Evolutionary conservation across 2,888 invertebrate genomes (phyloP), one percentile per base, ranked within the genome.

Genomic region (Platycheirus albimanus): DNA sequence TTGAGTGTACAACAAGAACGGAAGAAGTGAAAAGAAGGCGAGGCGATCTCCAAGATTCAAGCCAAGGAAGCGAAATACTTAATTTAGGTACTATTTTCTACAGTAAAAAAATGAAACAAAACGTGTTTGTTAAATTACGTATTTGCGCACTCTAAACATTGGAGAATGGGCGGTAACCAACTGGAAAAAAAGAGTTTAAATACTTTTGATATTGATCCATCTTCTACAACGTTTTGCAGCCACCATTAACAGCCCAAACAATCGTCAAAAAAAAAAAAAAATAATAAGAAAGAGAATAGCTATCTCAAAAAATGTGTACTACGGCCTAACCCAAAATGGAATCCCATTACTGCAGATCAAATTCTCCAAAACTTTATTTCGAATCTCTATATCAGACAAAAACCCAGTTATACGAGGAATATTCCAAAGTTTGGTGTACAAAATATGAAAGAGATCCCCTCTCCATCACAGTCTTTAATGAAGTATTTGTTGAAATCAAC

Each of bases 1-100:
- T 49, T 38, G 66, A 66, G 38, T 52, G 28, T 41, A 52, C 66
- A 28, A 66, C 52, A 24, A 51, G 49, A 52, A 52, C 43, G 41
- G 66, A 52, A 38, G 28, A 38, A 66, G 30, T 66, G 28, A 66
- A 66, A 43, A 38, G 51, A 66, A 52, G 51, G n/a, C 24, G 51
- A 19, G 15, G 20, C 36, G 41, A 51, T 24, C 24, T 24, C 41
- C 66, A 30, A 20, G 10, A 47, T n/a, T n/a, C n/a, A n/a, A n/a
- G 33, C 17, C 20, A 49, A 64, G 6, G 20, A 38, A 49, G 24
- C 49, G 49, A 49, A 66, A 51, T 24, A 24, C 24, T 4, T 52
- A 10, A 52, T 64, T 24, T 38, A 49, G 36, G 11, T 64, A 24
- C 45, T 51, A 51, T n/a, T 38, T 17, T 30, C 24, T 24, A 6